Evolutionary conservation across 2,113 vertebrate species (phyloP), one percentile per base, ranked within the genome.

Genomic region (Gorilla gorilla): DNA sequence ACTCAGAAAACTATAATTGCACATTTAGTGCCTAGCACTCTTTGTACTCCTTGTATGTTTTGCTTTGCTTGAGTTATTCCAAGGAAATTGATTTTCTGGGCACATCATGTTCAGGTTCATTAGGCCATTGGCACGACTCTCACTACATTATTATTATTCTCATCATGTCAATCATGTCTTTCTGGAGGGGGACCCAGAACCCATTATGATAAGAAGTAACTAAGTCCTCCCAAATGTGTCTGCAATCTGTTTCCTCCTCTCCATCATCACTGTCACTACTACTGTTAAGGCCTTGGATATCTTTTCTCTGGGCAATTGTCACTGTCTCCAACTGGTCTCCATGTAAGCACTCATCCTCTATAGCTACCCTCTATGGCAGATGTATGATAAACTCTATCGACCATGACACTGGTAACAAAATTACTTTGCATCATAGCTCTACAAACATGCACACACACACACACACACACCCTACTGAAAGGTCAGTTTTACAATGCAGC

Each of bases 1-100:
- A 96, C 87, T 94, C 95, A 90, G 96, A 94, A 97, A 96, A 88
- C 93, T 92, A 1, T 97, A 97, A 97, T 98, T 98, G 97, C 84
- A 32, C 93, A 93, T 91, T 97, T 96, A 95, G 97, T 0, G 76
- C 96, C 81, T 96, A 50, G 73, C 66, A 61, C 59, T 92, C 81
- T 93, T 87, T 90, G 96, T 94, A 61, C 52, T 93, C 81, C 90
- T 87, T 90, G 96, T 90, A 48, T 94, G 94, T 92, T 96, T 92
- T 0, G 13, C 38, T 97, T 94, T 93, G 96, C 89, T 40, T 92
- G 86, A 93, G 50, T 81, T 96, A 90, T 66, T 94, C 70, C 45
- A 55, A 93, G 35, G 83, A 90, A 96, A 97, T 79, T 87, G 92
- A 52, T 96, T 96, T 97, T 88, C 84, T 89, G 38, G 76, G 70